Base-by-base conservation (phyloP, 35 echinoderm and acorn worm species). In the Holothuria glaberrima region DNA sequence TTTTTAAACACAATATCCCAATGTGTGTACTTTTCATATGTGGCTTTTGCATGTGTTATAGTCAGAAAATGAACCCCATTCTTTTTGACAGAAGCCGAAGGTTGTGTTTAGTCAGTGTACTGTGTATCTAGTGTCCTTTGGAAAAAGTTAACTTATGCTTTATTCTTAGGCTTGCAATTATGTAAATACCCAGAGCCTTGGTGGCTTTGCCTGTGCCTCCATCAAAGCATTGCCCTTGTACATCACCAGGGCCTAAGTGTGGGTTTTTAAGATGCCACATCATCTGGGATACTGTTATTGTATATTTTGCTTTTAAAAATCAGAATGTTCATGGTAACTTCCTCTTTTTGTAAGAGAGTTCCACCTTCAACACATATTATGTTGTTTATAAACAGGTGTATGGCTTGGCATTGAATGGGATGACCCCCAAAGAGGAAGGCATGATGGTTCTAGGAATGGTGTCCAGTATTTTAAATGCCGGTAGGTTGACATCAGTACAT, bases 361-460 rank as follows among this genome's bases (percentile, higher is more conserved):
- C n/a, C n/a, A n/a, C n/a, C n/a, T 63, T 63, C 2, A 22, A 5
- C 60, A 4, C 21, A 10, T 9, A 74, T 48, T 74, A 22, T 7
- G 29, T 50, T 77, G 30, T 86, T 32, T 87, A 12, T 31, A 35
- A 35, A 27, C 90, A 97, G 95, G 95, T 45, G 14, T 72, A 17
- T 98, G 96, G 96, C 91, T 98, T 52, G 96, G 96, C 12, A 81
- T 98, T 58, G 96, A 98, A 75, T 98, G 96, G 96, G 96, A 98
- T 59, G 87, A 92, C 34, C 90, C 88, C 50, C 63, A 89, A 38
- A 86, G 96, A 71, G 96, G 96, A 14, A 98, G 91, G 45, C 96
- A 98, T 91, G 96, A 98, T 89, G 96, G 96, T 0, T 89, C 82
- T n/a, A 91, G 92, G 24, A 78, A 95, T 66, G 93, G 93, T 29